Conservation (phyloP, 2,797 vertebrate genomes). For the Parauchenoglanis ngamensis region DNA sequence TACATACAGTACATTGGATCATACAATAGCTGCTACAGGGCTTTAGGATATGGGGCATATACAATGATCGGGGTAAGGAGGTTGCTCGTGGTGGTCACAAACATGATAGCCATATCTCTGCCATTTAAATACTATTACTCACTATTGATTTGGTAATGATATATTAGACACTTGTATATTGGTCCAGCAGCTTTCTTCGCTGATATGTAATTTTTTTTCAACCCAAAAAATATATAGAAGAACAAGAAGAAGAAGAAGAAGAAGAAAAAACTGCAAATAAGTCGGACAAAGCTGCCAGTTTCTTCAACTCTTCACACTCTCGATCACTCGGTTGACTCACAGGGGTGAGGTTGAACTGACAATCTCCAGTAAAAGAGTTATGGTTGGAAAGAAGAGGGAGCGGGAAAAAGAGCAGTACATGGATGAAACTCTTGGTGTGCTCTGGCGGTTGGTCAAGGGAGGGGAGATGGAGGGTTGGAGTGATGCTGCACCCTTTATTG, state of each 20-base stretch:
- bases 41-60: conserved; percentile 61
- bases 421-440: conserved; percentile 72
- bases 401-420: conserved; percentile 68
- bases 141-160: conserved; percentile 80
- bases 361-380: conserved; percentile 69
- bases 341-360: conserved; percentile 70
- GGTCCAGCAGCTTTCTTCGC: conserved; percentile 78
- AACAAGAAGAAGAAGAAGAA: conserved; percentile 21
- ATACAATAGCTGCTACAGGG: conserved; percentile 82
- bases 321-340: conserved; percentile 77
- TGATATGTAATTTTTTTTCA: conserved; percentile 61
- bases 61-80: conserved; percentile 47
- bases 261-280: conserved; percentile 54
- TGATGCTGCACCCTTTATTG: conserved; percentile 42
- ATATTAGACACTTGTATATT: conserved; percentile 76
- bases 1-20: conserved; percentile 77
- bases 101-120: conserved; percentile 86
- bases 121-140: conserved; percentile 81
- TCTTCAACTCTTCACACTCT: conserved; percentile 68
- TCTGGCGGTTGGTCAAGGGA: conserved; percentile 68
- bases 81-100: conserved; percentile 65
- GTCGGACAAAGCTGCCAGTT: conserved; percentile 74
- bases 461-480: conserved; percentile 64
- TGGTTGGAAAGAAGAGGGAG: conserved; percentile 52
- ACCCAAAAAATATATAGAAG: conserved; percentile 60